These are phyloP conservation scores for Neodiprion pinetum DNA, from an alignment of 1,140 invertebrate species.

Conservation along the genomic window DNA sequence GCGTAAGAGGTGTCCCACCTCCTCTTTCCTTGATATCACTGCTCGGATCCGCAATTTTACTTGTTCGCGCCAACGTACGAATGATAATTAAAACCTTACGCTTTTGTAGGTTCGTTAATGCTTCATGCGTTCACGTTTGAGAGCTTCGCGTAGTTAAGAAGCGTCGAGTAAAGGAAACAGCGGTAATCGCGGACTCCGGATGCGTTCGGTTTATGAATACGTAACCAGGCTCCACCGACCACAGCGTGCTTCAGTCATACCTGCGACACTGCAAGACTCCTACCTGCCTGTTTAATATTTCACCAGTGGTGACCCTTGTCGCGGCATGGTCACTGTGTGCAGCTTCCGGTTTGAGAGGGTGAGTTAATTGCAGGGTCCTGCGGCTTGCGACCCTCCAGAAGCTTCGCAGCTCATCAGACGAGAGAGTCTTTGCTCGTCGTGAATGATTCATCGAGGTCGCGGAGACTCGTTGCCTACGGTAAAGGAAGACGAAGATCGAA, in stretches of 20 bases:
- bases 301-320: not conserved
- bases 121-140: too few relatives aligned
- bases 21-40: too few relatives aligned
- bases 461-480: too few relatives aligned
- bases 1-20: too few relatives aligned
- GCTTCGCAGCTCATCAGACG: not conserved
- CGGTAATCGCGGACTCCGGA: slow-evolving; percentile 32
- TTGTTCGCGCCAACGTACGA: too few relatives aligned
- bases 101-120: too few relatives aligned
- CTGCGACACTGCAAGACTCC: not conserved
- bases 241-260: not conserved
- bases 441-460: not conserved
- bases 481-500: too few relatives aligned
- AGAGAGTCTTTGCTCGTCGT: not conserved
- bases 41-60: too few relatives aligned
- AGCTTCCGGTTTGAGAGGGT: not conserved
- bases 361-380: not conserved
- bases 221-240: slow-evolving; percentile 36
- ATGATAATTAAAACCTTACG: too few relatives aligned
- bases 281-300: not conserved
- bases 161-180: too few relatives aligned
- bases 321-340: not conserved
- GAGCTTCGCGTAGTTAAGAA: too few relatives aligned
- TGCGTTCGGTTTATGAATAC: slow-evolving; percentile 50
- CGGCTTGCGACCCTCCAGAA: not conserved